phyloP scores from a whole-genome alignment of 2,113 vertebrate species.

The Triplophysa siluroides region DNA sequence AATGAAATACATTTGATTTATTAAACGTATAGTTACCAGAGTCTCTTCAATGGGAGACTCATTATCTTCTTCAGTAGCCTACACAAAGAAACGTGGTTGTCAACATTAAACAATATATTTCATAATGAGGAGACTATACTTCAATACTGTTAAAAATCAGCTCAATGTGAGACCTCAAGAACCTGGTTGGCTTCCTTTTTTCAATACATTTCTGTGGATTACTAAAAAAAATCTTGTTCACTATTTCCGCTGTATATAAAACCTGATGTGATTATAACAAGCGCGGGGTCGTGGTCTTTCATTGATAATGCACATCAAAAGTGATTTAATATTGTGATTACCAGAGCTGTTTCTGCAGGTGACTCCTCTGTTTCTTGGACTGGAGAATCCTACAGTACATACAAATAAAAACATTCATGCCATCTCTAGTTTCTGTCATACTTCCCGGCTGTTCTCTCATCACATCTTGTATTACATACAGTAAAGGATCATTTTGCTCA shows the following conservation, averaged over 20 bases:
- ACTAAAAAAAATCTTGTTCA: not conserved
- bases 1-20: not conserved
- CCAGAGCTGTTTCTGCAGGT: constrained; percentile 54
- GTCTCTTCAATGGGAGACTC: constrained; percentile 60
- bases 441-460: constrained; percentile 1
- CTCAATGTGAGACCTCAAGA: no score
- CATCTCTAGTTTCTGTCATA: constrained; percentile 12
- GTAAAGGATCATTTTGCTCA: not conserved
- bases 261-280: not conserved
- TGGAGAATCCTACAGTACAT: constrained; percentile 52
- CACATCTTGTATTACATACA: not conserved
- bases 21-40: constrained; percentile 58
- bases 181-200: no score
- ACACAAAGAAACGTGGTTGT: constrained; percentile 48
- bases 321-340: constrained; percentile 34
- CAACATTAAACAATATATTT: constrained; percentile 25
- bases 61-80: constrained; percentile 54
- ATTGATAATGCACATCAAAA: not conserved
- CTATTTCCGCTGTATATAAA: not conserved
- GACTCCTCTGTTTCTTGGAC: constrained; percentile 52
- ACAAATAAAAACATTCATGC: constrained; percentile 34
- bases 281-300: no score
- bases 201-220: not conserved
- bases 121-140: not conserved
- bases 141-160: no score